These are phyloP conservation scores for Nycteola revayana DNA, from an alignment of 2,888 invertebrate species.

Conservation along the genomic window DNA sequence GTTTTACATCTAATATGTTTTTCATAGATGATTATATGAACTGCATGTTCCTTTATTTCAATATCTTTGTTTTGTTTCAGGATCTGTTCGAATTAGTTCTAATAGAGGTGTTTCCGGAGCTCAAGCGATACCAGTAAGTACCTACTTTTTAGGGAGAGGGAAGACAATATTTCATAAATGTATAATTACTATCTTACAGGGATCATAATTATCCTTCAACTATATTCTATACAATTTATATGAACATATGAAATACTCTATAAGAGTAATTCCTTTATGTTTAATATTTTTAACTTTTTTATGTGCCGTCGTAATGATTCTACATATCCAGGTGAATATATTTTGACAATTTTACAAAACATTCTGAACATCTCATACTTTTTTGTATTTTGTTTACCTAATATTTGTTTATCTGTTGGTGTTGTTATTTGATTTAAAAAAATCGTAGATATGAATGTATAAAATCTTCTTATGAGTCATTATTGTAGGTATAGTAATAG, in stretches of 20 bases:
- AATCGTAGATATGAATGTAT: no score
- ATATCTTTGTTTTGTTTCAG: conserved; percentile 64
- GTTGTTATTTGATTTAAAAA: no score
- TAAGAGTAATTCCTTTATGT: conserved; percentile 42
- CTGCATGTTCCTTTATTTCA: no score
- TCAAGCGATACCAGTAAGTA: conserved; percentile 77
- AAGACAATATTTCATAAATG: conserved; percentile 44
- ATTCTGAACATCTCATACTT: no score
- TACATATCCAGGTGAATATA: conserved; percentile 31
- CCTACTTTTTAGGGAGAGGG: conserved; percentile 31
- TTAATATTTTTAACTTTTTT: conserved; percentile 18
- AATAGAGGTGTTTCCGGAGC: conserved; percentile 86
- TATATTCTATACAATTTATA: conserved; percentile 5
- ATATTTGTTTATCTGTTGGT: no score
- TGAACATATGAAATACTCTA: conserved; percentile 33
- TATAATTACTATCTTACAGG: conserved; percentile 40
- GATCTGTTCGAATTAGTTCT: conserved; percentile 86
- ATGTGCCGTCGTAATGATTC: conserved; percentile 31
- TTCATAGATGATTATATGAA: no score
- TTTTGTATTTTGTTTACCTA: no score
- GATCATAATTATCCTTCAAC: conserved; percentile 33
- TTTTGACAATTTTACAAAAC: no score
- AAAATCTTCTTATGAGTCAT: no score
- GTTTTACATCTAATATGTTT: no score
- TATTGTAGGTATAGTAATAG: conserved; percentile 15